These are phyloP conservation scores for Rhingia campestris DNA, from an alignment of 2,888 invertebrate species.

Conservation along the genomic window DNA sequence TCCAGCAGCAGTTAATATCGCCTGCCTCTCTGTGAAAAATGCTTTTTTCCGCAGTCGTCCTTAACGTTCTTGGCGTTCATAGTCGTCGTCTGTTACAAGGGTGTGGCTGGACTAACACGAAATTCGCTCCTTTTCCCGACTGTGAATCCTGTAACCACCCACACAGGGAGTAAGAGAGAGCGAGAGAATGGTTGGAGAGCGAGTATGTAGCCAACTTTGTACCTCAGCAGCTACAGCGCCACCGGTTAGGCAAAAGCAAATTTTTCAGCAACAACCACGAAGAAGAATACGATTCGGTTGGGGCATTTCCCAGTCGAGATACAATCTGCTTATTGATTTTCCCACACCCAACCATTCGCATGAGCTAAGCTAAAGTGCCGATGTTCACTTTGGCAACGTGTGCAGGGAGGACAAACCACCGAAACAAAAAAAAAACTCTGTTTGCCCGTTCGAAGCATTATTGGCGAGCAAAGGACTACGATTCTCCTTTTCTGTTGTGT, in stretches of 20 bases:
- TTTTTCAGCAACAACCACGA: slow-evolving; percentile 47
- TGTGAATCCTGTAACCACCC: slow-evolving; percentile 20
- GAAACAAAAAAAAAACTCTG: slow-evolving; percentile 15
- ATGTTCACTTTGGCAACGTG: slow-evolving; percentile 41
- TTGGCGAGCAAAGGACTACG: slow-evolving; percentile 28
- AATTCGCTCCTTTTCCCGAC: slow-evolving; percentile 36
- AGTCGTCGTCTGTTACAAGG: slow-evolving; percentile 62
- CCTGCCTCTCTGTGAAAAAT: slow-evolving; percentile 37
- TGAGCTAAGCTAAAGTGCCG: slow-evolving; percentile 19
- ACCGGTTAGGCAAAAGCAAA: slow-evolving; percentile 57
- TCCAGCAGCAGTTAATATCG: slow-evolving; percentile 47
- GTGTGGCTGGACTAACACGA: slow-evolving; percentile 64
- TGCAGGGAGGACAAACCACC: slow-evolving; percentile 6
- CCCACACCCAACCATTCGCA: slow-evolving; percentile 17
- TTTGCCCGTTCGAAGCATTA: slow-evolving; percentile 28
- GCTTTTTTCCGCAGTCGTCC: slow-evolving; percentile 42
- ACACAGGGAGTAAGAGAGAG: not conserved
- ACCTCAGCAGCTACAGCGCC: not conserved
- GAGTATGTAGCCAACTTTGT: slow-evolving; percentile 56
- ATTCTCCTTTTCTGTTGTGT: slow-evolving; percentile 10
- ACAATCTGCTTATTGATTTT: slow-evolving; percentile 71
- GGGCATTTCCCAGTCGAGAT: slow-evolving; percentile 65
- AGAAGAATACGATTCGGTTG: slow-evolving; percentile 24
- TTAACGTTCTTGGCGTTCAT: slow-evolving; percentile 41
- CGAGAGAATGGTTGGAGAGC: not conserved